A percentile compares a stretch with the other conserved stretches of the same genome.
These are phyloP conservation scores for Hydrophis major DNA, from an alignment of 2,797 vertebrate species.

Conservation along the genomic window DNA sequence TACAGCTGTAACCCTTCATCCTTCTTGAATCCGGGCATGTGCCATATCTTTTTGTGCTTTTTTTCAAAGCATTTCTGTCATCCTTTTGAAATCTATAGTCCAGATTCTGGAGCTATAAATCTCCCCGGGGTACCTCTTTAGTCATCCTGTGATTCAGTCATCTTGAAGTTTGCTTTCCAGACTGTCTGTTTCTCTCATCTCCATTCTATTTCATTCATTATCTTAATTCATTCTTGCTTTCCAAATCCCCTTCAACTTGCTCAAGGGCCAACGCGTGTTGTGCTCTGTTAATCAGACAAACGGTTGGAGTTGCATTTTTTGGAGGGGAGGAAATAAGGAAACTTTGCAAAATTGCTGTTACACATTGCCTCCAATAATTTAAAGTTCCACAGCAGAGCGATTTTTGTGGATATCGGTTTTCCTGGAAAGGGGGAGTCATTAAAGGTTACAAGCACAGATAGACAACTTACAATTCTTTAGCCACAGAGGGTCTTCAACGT, in stretches of 20 bases:
- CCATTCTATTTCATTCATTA: constrained; percentile 42
- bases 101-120: not conserved
- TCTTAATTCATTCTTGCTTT: constrained; percentile 44
- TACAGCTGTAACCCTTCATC: not conserved
- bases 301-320: not conserved
- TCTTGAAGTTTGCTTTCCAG: not conserved
- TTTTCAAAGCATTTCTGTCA: constrained; percentile 12
- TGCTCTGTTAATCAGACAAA: not conserved
- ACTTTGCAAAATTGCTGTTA: not conserved
- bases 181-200: constrained; percentile 36
- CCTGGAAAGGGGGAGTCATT: not conserved
- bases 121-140: constrained; percentile 4
- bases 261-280: not conserved
- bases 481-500: not conserved
- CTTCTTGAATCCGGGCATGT: not conserved
- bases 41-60: not conserved
- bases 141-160: constrained; percentile 40
- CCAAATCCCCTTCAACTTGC: not conserved
- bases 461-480: not conserved
- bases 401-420: not conserved
- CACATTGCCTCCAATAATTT: not conserved
- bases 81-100: not conserved
- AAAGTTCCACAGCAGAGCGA: not conserved
- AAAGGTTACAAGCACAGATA: not conserved
- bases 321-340: not conserved